These are phyloP conservation scores for Hypomecis punctinalis DNA, from an alignment of 2,888 invertebrate species.

Conservation along the genomic window DNA sequence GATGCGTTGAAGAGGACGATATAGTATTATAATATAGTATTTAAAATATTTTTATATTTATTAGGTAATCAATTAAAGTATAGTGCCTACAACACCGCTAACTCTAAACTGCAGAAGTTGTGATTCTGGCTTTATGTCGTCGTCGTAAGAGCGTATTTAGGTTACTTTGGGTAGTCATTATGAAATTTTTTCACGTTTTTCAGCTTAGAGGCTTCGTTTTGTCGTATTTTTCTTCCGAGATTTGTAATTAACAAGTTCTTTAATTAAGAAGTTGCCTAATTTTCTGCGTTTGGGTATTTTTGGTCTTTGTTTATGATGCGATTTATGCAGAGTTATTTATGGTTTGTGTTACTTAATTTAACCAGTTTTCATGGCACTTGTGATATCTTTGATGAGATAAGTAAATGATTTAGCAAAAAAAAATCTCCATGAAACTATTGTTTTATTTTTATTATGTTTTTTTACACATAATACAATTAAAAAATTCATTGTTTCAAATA, in stretches of 20 bases:
- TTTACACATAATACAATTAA: too few relatives aligned
- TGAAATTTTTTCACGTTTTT: constrained; percentile 29
- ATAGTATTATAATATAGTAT: too few relatives aligned
- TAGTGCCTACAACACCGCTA: background rate
- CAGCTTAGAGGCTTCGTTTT: constrained; percentile 13
- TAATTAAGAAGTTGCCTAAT: constrained; percentile 33
- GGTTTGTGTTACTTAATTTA: background rate
- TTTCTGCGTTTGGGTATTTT: constrained; percentile 12
- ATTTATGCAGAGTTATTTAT: constrained; percentile 3
- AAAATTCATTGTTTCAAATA: too few relatives aligned
- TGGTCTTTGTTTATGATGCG: background rate
- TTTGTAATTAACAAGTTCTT: constrained; percentile 34
- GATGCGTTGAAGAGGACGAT: too few relatives aligned
- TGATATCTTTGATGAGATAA: too few relatives aligned
- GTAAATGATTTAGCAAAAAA: too few relatives aligned
- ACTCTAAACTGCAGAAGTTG: constrained; percentile 7
- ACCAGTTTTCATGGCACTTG: too few relatives aligned
- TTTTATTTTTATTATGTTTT: too few relatives aligned
- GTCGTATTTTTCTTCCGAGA: constrained; percentile 15
- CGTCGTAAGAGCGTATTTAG: constrained; percentile 18
- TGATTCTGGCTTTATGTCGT: constrained; percentile 8
- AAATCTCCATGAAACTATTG: too few relatives aligned
- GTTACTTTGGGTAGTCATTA: constrained; percentile 30
- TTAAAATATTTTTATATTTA: too few relatives aligned
- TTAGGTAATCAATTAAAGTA: background rate